phyloP scores from a whole-genome alignment of 2,888 invertebrate species.

The Melinaea marsaeus region DNA sequence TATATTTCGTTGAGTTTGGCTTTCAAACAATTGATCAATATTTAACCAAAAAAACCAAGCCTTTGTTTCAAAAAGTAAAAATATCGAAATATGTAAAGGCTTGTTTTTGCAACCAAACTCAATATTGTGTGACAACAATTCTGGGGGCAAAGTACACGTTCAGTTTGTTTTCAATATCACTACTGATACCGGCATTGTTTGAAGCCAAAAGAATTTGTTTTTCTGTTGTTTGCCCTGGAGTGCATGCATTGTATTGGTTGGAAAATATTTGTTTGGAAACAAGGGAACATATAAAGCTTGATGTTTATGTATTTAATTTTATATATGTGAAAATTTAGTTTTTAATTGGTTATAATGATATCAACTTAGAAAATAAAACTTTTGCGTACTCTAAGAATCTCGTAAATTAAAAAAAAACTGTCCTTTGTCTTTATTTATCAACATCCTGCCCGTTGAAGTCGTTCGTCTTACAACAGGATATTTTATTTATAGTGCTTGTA shows the following conservation, averaged over 20 bases:
- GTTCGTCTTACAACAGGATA: slow-evolving; percentile 14
- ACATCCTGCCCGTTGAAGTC: slow-evolving; percentile 1
- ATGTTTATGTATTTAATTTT: too few species aligned
- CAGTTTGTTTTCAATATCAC: slow-evolving; percentile 35
- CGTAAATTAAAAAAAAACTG: background rate
- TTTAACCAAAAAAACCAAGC: background rate
- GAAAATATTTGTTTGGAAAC: slow-evolving; percentile 25
- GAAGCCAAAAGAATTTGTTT: slow-evolving; percentile 1
- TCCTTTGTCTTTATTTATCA: slow-evolving; percentile 8
- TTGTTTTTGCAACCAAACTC: slow-evolving; percentile 1
- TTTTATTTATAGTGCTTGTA: slow-evolving; percentile 33
- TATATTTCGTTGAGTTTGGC: too few species aligned
- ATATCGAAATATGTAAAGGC: slow-evolving; percentile 11
- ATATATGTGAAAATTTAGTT: too few species aligned
- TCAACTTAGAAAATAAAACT: slow-evolving; percentile 3
- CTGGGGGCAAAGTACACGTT: slow-evolving; percentile 15
- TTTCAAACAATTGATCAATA: background rate
- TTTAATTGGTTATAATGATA: too few species aligned
- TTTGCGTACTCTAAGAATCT: background rate
- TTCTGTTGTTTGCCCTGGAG: slow-evolving; percentile 15
- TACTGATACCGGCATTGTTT: slow-evolving; percentile 28
- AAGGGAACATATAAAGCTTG: too few species aligned
- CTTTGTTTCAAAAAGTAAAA: background rate
- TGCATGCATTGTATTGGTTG: slow-evolving; percentile 26
- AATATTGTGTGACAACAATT: too few species aligned